A percentile compares a stretch with the other conserved stretches of the same genome.
These are phyloP conservation scores for Epinephelus moara DNA, from an alignment of 2,113 vertebrate species.

Conservation along the genomic window DNA sequence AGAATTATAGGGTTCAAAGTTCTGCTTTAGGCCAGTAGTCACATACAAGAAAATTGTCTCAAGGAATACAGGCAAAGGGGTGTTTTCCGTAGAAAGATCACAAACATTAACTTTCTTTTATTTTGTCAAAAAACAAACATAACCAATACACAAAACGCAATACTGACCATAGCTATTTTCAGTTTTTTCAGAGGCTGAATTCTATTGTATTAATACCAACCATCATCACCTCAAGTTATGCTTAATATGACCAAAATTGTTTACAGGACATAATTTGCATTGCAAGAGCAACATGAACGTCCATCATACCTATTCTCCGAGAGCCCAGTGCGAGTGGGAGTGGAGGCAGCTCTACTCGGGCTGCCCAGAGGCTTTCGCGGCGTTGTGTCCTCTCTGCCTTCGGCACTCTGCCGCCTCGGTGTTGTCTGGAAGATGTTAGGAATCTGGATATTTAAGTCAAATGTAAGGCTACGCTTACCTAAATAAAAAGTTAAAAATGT, in stretches of 20 bases:
- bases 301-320: constrained; percentile 90
- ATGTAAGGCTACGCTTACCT: neutral
- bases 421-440: constrained; percentile 82
- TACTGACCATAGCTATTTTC: neutral
- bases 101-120: neutral
- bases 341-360: constrained; percentile 86
- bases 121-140: neutral
- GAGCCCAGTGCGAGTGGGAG: constrained; percentile 88
- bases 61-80: neutral
- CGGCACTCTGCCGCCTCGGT: constrained; percentile 86
- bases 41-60: neutral
- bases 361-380: constrained; percentile 90
- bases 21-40: neutral
- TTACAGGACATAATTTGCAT: neutral
- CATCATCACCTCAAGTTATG: neutral
- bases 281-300: neutral
- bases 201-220: neutral
- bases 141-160: neutral
- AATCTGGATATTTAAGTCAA: neutral
- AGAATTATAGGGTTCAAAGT: neutral
- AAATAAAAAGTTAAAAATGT: neutral
- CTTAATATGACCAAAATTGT: neutral
- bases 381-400: constrained; percentile 89
- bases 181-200: neutral
- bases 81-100: neutral